Evolutionary conservation across 1,140 invertebrate genomes (phyloP).

Genomic region (Zaprionus kolodkinae): DNA sequence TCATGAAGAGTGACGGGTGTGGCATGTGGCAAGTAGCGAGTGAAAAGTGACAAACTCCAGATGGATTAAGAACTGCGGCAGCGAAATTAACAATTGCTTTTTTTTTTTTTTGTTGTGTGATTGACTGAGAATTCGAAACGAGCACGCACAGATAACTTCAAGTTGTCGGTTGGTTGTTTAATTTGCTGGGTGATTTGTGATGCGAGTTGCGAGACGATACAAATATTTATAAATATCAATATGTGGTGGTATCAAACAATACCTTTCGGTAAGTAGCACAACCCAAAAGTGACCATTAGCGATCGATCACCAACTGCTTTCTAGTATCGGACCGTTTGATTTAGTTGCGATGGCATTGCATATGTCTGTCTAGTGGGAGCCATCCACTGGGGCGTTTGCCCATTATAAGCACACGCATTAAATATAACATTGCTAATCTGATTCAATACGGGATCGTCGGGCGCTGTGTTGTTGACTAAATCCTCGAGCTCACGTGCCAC

Average conservation of each 20-base stretch:
- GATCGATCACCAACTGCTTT: neutral
- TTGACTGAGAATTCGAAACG: slow-evolving; percentile 7
- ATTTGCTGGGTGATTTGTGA: slow-evolving; percentile 30
- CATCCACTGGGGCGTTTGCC: slow-evolving; percentile 25
- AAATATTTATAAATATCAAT: slow-evolving; percentile 31
- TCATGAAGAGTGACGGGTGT: slow-evolving; percentile 28
- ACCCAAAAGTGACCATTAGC: slow-evolving; percentile 17
- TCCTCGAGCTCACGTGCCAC: slow-evolving; percentile 45
- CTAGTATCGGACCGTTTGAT: slow-evolving; percentile 44
- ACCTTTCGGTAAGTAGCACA: slow-evolving; percentile 64
- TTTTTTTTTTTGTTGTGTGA: neutral
- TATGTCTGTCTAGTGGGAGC: slow-evolving; percentile 29
- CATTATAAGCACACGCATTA: slow-evolving; percentile 26
- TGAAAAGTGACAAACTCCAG: slow-evolving; percentile 18
- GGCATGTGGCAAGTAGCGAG: slow-evolving; percentile 16
- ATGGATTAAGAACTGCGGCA: neutral
- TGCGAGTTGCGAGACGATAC: slow-evolving; percentile 36
- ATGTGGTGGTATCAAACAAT: slow-evolving; percentile 38
- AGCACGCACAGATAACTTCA: neutral
- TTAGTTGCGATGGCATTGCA: slow-evolving; percentile 47
- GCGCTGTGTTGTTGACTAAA: slow-evolving; percentile 31
- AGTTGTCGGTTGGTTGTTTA: slow-evolving; percentile 19
- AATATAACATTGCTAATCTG: slow-evolving; percentile 49
- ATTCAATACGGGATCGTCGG: slow-evolving; percentile 54
- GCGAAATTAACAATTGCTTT: slow-evolving; percentile 5